Conservation (phyloP, 2,113 vertebrate species). For the Callipepla californica region DNA sequence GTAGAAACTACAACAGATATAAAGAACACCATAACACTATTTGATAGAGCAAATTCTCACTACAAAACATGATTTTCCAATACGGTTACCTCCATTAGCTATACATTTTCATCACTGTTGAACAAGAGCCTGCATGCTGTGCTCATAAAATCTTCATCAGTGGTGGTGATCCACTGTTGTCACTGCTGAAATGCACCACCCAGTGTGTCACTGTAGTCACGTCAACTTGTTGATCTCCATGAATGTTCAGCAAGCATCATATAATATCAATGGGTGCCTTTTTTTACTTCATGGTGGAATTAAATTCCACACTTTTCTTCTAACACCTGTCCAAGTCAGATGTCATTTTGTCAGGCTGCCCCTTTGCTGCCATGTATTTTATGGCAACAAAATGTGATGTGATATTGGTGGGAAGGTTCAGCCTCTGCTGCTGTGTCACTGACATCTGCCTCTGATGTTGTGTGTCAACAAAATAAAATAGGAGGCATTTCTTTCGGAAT, state of each 20-base stretch:
- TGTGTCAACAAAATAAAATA: too few species aligned
- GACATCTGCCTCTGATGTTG: too few species aligned
- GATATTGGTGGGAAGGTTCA: too few species aligned
- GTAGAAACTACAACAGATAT: neutral
- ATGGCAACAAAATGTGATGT: too few species aligned
- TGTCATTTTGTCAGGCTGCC: too few species aligned
- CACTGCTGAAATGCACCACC: neutral
- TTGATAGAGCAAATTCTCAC: neutral
- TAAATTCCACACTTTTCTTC: too few species aligned
- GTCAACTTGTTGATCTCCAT: neutral
- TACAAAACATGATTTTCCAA: too few species aligned
- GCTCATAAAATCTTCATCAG: neutral
- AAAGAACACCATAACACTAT: neutral
- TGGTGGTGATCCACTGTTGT: neutral
- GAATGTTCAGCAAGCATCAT: neutral
- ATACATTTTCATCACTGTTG: neutral
- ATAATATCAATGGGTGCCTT: neutral
- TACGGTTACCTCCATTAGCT: neutral
- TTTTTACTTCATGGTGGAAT: too few species aligned
- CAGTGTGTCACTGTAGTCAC: neutral
- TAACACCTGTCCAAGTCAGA: too few species aligned
- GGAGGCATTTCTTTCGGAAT: too few species aligned
- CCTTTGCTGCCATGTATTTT: too few species aligned
- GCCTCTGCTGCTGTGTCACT: too few species aligned
- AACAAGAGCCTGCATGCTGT: neutral